Conservation (phyloP, 2,113 vertebrate genomes). For the Sterrhoptilus dennistouni region DNA sequence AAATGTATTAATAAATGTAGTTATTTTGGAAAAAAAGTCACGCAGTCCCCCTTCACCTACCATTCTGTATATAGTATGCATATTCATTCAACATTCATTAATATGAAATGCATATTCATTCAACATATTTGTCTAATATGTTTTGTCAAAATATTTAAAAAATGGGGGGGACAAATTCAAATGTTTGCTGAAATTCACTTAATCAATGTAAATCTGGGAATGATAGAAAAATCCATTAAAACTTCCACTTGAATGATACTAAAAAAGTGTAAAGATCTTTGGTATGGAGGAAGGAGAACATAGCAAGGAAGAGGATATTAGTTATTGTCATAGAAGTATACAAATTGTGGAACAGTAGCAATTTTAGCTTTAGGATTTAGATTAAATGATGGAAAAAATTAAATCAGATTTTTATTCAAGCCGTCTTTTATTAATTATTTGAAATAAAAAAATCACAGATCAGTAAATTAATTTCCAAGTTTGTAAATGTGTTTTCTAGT, state of each 20-base stretch:
- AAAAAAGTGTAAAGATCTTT: background rate
- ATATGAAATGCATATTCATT: background rate
- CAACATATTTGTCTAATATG: background rate
- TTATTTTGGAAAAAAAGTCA: background rate
- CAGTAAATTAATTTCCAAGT: background rate
- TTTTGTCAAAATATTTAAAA: background rate
- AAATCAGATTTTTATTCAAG: background rate
- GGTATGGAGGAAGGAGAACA: background rate
- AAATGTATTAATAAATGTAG: background rate
- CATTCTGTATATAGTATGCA: background rate
- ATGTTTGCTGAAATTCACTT: background rate
- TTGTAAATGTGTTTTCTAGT: background rate
- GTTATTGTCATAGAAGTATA: background rate
- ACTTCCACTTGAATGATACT: background rate
- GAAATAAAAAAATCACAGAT: background rate
- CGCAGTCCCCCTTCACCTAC: rapidly evolving
- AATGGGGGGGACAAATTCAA: rapidly evolving
- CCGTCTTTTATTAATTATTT: background rate
- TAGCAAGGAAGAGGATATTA: background rate
- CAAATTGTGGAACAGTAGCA: background rate
- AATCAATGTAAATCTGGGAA: background rate
- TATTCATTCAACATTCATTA: background rate
- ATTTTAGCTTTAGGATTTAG: background rate
- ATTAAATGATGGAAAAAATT: background rate
- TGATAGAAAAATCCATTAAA: background rate